These are phyloP conservation scores for Malurus splendens DNA, from an alignment of 2,797 vertebrate genomes.

Conservation along the genomic window DNA sequence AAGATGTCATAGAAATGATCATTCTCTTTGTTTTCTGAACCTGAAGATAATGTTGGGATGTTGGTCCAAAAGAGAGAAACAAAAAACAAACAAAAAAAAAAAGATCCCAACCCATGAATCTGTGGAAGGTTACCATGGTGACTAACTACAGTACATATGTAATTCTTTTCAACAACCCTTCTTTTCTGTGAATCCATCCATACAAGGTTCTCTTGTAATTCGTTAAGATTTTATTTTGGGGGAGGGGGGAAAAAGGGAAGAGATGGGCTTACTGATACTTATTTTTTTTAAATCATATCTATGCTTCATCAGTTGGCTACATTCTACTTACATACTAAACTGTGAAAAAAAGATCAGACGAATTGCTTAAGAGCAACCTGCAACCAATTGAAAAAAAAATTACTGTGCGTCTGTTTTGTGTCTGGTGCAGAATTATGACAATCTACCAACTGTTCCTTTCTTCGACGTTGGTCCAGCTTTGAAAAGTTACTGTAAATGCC, in stretches of 20 bases:
- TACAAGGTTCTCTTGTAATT: slow-evolving; percentile 90
- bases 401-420: slow-evolving; percentile 87
- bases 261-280: slow-evolving; percentile 71
- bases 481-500: slow-evolving; percentile 95
- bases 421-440: slow-evolving; percentile 94
- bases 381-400: slow-evolving; percentile 59
- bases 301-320: slow-evolving; percentile 68
- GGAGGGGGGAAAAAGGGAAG: slow-evolving; percentile 50
- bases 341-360: slow-evolving; percentile 79
- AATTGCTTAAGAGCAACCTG: slow-evolving; percentile 76
- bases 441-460: slow-evolving; percentile 93
- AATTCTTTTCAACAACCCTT: slow-evolving; percentile 83
- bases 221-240: slow-evolving; percentile 78
- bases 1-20: slow-evolving; percentile 57
- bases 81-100: slow-evolving; percentile 17
- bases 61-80: slow-evolving; percentile 66
- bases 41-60: slow-evolving; percentile 72
- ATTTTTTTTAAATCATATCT: slow-evolving; percentile 70
- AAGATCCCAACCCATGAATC: slow-evolving; percentile 74
- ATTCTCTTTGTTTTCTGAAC: slow-evolving; percentile 70
- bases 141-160: slow-evolving; percentile 87
- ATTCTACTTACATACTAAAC: slow-evolving; percentile 83
- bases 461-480: slow-evolving; percentile 86
- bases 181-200: slow-evolving; percentile 79
- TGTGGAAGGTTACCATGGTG: slow-evolving; percentile 85